phyloP scores from a whole-genome alignment of 1,140 invertebrate genomes.

The Orchesella cincta region DNA sequence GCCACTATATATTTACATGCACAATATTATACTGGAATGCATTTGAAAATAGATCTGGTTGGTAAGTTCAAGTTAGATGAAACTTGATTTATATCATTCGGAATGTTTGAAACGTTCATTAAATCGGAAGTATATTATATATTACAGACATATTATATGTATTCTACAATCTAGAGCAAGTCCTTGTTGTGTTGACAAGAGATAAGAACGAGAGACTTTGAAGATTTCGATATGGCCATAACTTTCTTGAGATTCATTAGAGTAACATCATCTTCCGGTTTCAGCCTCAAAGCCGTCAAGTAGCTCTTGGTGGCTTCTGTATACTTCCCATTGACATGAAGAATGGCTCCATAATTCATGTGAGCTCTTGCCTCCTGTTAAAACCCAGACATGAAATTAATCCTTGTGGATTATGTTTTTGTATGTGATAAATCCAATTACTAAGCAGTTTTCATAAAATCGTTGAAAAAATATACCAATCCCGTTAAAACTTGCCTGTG shows the following conservation, averaged over 20 bases:
- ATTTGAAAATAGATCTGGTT: too few species aligned
- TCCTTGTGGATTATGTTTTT: neutral
- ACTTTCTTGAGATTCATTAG: constrained; percentile 79
- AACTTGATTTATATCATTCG: too few species aligned
- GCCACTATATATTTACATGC: too few species aligned
- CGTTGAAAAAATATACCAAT: too few species aligned
- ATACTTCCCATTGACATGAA: constrained; percentile 88
- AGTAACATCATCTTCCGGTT: constrained; percentile 83
- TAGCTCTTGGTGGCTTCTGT: constrained; percentile 81
- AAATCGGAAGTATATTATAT: too few species aligned
- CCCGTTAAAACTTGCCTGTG: constrained; percentile 60
- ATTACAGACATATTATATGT: too few species aligned
- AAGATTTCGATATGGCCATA: constrained; percentile 22
- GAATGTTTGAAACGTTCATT: too few species aligned
- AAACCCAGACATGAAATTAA: neutral
- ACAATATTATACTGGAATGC: too few species aligned
- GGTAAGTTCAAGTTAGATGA: too few species aligned
- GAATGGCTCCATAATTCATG: constrained; percentile 89
- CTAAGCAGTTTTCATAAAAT: too few species aligned
- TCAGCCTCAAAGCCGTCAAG: constrained; percentile 74
- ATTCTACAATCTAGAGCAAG: too few species aligned
- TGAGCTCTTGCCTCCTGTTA: constrained; percentile 79
- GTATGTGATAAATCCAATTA: neutral
- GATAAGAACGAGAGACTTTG: constrained; percentile 3
- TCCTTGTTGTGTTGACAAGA: constrained; percentile 16